Evolutionary conservation across 2,797 vertebrate species (phyloP), one percentile per base, ranked within the genome.

Genomic region (Neosalanx taihuensis): DNA sequence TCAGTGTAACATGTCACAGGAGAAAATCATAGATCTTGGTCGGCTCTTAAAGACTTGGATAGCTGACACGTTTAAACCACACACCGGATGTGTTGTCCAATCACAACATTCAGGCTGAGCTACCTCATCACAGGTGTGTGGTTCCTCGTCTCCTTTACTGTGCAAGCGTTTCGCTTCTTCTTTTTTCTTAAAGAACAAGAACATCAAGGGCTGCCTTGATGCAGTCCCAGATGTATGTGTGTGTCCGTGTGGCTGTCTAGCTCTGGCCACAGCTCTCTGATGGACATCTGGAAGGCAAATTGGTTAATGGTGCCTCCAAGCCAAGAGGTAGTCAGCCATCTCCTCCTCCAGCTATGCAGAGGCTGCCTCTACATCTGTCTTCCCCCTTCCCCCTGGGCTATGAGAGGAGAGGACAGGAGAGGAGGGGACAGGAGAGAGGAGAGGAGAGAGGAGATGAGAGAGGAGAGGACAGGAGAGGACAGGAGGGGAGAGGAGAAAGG

Each of bases 211-310:
- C 58, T 23, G 10, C 29, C 18, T 56, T 56, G 3, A 17, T 30
- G 1, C 58, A 12, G 4, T 29, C 58, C 58, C 23, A 60, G 58
- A 60, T 63, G 61, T 63, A n/a, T n/a, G 13, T 63, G 61, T 62
- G 13, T 63, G 10, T 29, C 23, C 59, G 68, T 73, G 76, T 74
- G 41, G 35, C 60, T 17, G 18, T 56, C 51, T 56, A 78, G 76
- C 78, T 84, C 92, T 93, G 92, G 92, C 89, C 89, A 76, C 79
- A 80, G 84, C 82, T 90, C 81, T 76, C 85, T 92, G 91, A 92
- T 90, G 92, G 93, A 92, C 92, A 94, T 93, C 93, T 94, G 92
- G 93, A 94, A 92, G 91, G 90, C 91, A 93, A 93, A 94, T 93
- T 94, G 93, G 93, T 93, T 92, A 94, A 93, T 92, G 92, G 91